Evolutionary conservation across 2,797 vertebrate genomes (phyloP), one percentile per base, ranked within the genome.

Genomic region (Acomys russatus): DNA sequence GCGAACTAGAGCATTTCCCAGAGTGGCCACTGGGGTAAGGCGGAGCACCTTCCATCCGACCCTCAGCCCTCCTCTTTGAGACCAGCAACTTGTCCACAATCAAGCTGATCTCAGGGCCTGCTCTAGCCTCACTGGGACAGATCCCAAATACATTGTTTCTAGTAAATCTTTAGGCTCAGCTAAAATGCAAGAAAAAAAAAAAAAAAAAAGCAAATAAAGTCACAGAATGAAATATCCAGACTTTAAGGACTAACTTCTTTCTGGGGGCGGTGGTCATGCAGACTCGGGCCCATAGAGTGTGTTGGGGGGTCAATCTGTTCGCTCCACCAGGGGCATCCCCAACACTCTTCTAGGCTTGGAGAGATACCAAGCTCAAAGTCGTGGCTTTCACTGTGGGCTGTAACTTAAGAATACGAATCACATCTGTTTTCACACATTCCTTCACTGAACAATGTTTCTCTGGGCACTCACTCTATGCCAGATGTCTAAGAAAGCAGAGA

Each of bases 381-480:
- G 33, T 23, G 8, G 12, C 54, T 56, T 35, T 51, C 30, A 44
- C 25, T 20, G 2, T 17, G 49, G 23, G n/a, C n/a, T 23, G 17
- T 33, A 86, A 82, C 76, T 94, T 64, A 23, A 63, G 3, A 14
- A 17, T 17, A 79, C 83, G 76, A 28, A 76, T 64, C 68, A 86
- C 95, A 94, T 89, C 74, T 91, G 74, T 56, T 96, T 91, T 94
- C 77, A 94, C 51, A n/a, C 38, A 91, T 93, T 90, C 64, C 38
- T 96, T 93, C 56, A 4, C 1, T 70, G 30, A 94, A 78, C 35
- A 68, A 3, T 61, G 54, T 77, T 66, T 95, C 33, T 22, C 28
- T 17, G 15, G 79, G 78, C 15, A 38, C 61, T 61, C 63, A 84
- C 64, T 70, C 63, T 89, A 10, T 51, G 70, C 59, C 94, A 95